Base-by-base conservation (phyloP, 2,797 vertebrate species). In the Chromobotia macracanthus region DNA sequence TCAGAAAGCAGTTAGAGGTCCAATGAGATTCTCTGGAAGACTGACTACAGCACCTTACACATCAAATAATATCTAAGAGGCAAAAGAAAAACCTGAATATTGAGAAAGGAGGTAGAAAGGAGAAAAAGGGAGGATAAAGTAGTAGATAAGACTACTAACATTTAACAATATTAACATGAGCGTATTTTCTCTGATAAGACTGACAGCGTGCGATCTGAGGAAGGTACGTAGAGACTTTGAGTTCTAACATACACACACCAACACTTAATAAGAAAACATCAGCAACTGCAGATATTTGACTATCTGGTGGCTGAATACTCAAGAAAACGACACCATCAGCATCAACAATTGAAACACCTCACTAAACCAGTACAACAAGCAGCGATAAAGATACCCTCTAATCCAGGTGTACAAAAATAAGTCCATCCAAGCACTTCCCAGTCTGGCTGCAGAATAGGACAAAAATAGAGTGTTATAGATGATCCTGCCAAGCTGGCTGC, bases 401-500 rank as follows among this genome's bases (percentile, higher is more conserved):
- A 79, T 66, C 46, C 73, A 70, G 73, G 60, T 65, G 68, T 38
- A 81, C 74, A 58, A 77, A 69, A 77, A 66, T 71, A 73, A 82
- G 63, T 31, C 31, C 75, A 78, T 82, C 80, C 80, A 77, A 79
- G 75, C 75, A 72, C 71, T 78, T 73, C 18, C 69, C 56, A 77
- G 51, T 21, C 9, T 71, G 55, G 58, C 73, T 76, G 80, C 74
- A 81, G 53, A 77, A 78, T 67, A 60, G 68, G 63, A 82, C 80
- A 82, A 78, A 82, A 77, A 82, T 73, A 77, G 69, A 72, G 63
- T 41, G 58, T 77, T 77, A 87, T 83, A 85, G 82, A 84, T 86
- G 84, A 86, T 89, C 77, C 86, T 84, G 81, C 75, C 77, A 72
- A 79, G 23, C 60, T 28, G 23, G 75, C 78, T 86, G 71, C 82